Percentiles rank a stretch among this genome's conserved stretches.
Evolutionary conservation across 2,888 invertebrate genomes (phyloP).

Genomic region (Spatulosminthurus flaviceps): DNA sequence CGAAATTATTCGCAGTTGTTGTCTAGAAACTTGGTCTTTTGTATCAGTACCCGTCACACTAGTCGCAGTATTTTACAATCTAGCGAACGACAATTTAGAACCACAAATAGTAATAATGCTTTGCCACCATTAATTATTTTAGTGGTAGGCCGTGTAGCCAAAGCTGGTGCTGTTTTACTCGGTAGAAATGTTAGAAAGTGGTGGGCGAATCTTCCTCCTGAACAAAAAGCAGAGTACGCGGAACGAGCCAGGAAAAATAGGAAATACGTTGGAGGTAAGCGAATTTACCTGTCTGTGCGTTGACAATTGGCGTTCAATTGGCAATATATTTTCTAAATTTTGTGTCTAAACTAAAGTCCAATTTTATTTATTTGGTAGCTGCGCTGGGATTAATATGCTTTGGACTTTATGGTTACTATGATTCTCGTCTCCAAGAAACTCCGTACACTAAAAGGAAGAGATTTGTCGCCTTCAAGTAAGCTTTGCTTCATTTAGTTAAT

Average conservation of each 20-base stretch:
- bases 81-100: conserved; percentile 29
- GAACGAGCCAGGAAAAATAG: conserved; percentile 49
- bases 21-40: not conserved
- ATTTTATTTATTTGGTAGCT: conserved; percentile 10
- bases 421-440: conserved; percentile 68
- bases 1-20: not conserved
- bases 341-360: not conserved
- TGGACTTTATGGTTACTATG: conserved; percentile 64
- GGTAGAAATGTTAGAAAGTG: conserved; percentile 67
- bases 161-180: conserved; percentile 66
- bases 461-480: conserved; percentile 68
- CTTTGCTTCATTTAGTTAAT: conserved; percentile 66
- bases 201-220: conserved; percentile 67
- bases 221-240: conserved; percentile 64
- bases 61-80: too few species aligned
- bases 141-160: conserved; percentile 57
- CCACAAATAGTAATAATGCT: conserved; percentile 48
- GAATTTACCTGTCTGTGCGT: not conserved
- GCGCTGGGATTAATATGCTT: conserved; percentile 11
- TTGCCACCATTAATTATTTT: conserved; percentile 58
- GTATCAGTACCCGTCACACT: not conserved
- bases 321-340: not conserved
- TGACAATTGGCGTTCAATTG: not conserved
- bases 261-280: conserved; percentile 56
- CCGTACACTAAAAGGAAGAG: conserved; percentile 70